A percentile compares a stretch with the other conserved stretches of the same genome.
Conservation (phyloP, 2,888 invertebrate species). For the Chalcis sispes region DNA sequence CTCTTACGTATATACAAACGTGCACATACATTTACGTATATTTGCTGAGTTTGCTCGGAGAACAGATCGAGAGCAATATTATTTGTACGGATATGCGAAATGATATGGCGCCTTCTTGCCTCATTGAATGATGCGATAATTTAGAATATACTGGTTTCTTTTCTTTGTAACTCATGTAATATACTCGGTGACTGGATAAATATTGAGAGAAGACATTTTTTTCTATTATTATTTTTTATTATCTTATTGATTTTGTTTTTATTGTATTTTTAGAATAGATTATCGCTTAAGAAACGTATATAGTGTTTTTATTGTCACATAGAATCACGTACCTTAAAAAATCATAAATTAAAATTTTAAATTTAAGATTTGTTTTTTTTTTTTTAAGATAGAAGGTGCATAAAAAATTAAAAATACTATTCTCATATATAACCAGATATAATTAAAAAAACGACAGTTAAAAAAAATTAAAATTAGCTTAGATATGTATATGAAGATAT, state of each 20-base stretch:
- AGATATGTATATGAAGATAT: too few relatives aligned
- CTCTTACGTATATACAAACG: too few relatives aligned
- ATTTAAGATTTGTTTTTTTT: slow-evolving; percentile 9
- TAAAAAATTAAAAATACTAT: slow-evolving; percentile 26
- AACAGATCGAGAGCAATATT: too few relatives aligned
- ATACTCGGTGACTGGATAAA: background rate
- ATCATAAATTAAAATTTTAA: slow-evolving; percentile 7
- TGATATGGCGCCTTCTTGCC: background rate
- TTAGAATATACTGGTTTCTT: slow-evolving; percentile 50
- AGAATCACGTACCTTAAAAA: background rate
- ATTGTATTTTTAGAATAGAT: slow-evolving; percentile 38
- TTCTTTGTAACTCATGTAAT: slow-evolving; percentile 25
- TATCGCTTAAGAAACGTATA: slow-evolving; percentile 18
- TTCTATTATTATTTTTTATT: too few relatives aligned
- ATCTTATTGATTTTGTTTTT: slow-evolving; percentile 26
- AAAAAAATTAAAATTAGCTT: too few relatives aligned
- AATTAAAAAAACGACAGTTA: too few relatives aligned
- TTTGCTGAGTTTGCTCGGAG: too few relatives aligned
- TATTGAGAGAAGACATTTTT: slow-evolving; percentile 5
- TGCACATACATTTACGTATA: too few relatives aligned
- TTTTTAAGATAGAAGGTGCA: background rate
- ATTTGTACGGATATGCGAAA: slow-evolving; percentile 4
- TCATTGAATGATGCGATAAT: slow-evolving; percentile 27
- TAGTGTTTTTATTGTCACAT: slow-evolving; percentile 19
- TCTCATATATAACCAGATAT: too few relatives aligned